Evolutionary conservation across 2,113 vertebrate species (phyloP).

Genomic region (Oostethus manadensis): DNA sequence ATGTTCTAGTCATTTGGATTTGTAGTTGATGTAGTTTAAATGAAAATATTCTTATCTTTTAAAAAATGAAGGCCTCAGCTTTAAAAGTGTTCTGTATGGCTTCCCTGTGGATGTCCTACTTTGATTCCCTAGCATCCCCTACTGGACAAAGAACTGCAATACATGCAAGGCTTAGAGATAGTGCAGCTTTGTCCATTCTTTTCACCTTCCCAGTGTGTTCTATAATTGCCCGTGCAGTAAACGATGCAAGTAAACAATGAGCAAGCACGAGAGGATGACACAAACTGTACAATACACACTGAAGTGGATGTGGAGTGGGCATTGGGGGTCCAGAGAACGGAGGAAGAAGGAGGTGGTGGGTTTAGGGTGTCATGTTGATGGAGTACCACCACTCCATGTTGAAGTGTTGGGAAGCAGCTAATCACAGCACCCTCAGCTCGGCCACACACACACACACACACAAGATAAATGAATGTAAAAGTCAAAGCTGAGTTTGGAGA

Average conservation of each 20-base stretch:
- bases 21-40: not conserved
- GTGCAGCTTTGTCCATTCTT: not conserved
- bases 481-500: not conserved
- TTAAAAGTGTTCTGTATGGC: constrained; percentile 13
- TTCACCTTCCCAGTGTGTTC: not conserved
- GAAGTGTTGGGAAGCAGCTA: constrained; percentile 45
- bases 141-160: constrained; percentile 60
- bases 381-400: constrained; percentile 53
- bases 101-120: constrained; percentile 42
- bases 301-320: constrained; percentile 32
- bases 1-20: too few relatives aligned
- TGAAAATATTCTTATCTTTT: not conserved
- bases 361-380: constrained; percentile 36
- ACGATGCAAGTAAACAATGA: not conserved
- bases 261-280: constrained; percentile 7
- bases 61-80: constrained; percentile 1
- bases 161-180: constrained; percentile 19
- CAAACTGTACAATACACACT: not conserved
- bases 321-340: constrained; percentile 25
- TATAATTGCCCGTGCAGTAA: not conserved
- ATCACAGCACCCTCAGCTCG: constrained; percentile 42
- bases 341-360: constrained; percentile 10
- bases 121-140: constrained; percentile 66
- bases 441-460: constrained; percentile 5
- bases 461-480: not conserved